phyloP scores from a whole-genome alignment of 1,140 invertebrate species.

The Pseudobourletiella spinata region DNA sequence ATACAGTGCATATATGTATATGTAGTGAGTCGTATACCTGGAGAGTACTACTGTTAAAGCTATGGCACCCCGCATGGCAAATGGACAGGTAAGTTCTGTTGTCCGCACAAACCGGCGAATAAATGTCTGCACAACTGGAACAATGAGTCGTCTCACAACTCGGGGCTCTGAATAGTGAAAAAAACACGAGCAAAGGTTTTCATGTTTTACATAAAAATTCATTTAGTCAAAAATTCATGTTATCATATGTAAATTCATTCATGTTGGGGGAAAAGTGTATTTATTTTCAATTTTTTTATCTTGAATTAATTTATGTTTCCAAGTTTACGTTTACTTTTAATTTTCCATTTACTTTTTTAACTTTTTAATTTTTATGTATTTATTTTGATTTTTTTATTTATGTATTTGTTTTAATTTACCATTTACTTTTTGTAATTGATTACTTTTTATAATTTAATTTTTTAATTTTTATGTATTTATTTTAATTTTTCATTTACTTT shows the following conservation, averaged over 20 bases:
- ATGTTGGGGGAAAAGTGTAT: background rate
- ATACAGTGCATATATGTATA: too few relatives aligned
- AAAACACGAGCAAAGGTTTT: background rate
- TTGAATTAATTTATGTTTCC: too few relatives aligned
- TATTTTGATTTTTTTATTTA: too few relatives aligned
- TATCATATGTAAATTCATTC: background rate
- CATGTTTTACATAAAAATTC: background rate
- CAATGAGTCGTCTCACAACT: constrained; percentile 15
- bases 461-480: too few relatives aligned
- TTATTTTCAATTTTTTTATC: too few relatives aligned
- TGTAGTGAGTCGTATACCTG: background rate
- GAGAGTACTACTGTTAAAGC: background rate
- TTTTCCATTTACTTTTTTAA: too few relatives aligned
- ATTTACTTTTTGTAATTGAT: too few relatives aligned
- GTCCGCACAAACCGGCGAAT: constrained; percentile 50
- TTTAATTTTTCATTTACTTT: too few relatives aligned
- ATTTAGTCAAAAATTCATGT: background rate
- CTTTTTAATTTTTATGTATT: too few relatives aligned
- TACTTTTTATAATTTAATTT: too few relatives aligned
- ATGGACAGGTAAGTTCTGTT: constrained; percentile 75
- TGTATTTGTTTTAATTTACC: too few relatives aligned
- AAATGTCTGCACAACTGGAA: constrained; percentile 15
- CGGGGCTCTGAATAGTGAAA: constrained; percentile 3
- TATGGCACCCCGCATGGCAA: constrained; percentile 72
- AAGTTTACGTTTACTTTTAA: too few relatives aligned